phyloP scores from a whole-genome alignment of 2,888 invertebrate species.

The Aradus depressus region DNA sequence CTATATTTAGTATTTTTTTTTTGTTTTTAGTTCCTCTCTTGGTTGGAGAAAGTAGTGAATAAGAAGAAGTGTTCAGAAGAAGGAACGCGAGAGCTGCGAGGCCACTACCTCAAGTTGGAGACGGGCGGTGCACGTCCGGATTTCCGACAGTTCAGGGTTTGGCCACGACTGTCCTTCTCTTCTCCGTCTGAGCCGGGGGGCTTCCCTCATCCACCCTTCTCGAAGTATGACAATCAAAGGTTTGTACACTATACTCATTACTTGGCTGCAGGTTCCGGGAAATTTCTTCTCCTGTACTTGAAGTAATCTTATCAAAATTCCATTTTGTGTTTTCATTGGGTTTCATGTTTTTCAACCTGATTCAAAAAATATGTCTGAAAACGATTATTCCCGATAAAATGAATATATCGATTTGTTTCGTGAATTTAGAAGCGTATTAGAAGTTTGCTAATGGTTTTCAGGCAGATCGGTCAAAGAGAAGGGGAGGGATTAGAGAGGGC shows the following conservation, averaged over 20 bases:
- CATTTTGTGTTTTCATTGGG: neutral
- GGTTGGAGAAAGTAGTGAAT: constrained; percentile 20
- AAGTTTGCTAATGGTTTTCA: no score
- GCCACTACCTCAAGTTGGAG: constrained; percentile 30
- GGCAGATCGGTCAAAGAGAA: no score
- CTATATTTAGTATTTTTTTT: constrained; percentile 10
- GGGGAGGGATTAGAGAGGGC: no score
- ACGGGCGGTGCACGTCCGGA: constrained; percentile 39
- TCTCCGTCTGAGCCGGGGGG: constrained; percentile 5
- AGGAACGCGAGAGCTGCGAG: constrained; percentile 25
- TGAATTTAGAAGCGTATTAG: no score
- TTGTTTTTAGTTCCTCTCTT: constrained; percentile 26
- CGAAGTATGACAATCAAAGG: constrained; percentile 12
- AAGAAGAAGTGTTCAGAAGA: constrained; percentile 4
- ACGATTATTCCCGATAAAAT: no score
- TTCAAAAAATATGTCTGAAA: no score
- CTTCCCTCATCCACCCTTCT: constrained; percentile 10
- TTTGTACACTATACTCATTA: neutral
- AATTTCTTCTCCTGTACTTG: neutral
- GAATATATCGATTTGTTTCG: no score
- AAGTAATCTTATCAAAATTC: neutral
- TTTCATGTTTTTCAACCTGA: no score
- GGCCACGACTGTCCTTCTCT: constrained; percentile 40
- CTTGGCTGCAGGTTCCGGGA: neutral
- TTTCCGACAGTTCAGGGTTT: constrained; percentile 50